Evolutionary conservation across 1,140 invertebrate genomes (phyloP).

Genomic region (Amyelois transitella): DNA sequence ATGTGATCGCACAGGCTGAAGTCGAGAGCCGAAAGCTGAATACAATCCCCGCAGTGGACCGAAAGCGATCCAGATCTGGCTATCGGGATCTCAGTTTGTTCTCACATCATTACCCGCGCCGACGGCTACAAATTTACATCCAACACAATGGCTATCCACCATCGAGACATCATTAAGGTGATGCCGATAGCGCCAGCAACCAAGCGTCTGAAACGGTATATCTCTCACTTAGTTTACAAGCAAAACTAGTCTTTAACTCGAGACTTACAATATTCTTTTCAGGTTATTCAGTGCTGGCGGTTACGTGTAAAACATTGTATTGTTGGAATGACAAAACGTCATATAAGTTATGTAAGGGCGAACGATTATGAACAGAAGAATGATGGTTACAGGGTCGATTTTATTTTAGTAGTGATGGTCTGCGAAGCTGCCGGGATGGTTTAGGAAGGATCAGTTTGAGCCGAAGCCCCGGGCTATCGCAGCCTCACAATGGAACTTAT

Average conservation of each 20-base stretch:
- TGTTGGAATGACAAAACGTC: conserved; percentile 54
- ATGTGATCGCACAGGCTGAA: conserved; percentile 28
- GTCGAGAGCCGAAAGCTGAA: conserved; percentile 34
- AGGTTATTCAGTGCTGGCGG: conserved; percentile 12
- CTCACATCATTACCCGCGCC: conserved; percentile 75
- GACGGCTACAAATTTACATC: conserved; percentile 75
- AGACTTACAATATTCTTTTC: conserved; percentile 17
- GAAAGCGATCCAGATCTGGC: conserved; percentile 63
- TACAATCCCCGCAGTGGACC: conserved; percentile 41
- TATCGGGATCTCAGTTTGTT: conserved; percentile 73
- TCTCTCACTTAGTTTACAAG: conserved; percentile 9
- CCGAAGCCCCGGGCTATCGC: conserved; percentile 49
- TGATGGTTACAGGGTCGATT: conserved; percentile 33
- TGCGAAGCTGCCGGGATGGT: conserved; percentile 24
- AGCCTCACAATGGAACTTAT: conserved; percentile 58
- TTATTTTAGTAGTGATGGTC: conserved; percentile 22
- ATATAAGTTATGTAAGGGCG: conserved; percentile 43
- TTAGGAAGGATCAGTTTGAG: conserved; percentile 53
- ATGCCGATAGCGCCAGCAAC: conserved; percentile 68
- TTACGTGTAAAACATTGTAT: conserved; percentile 26
- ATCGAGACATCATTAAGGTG: conserved; percentile 75
- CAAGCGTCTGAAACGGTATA: conserved; percentile 31
- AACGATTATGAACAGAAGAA: conserved; percentile 44
- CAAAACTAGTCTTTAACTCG: conserved; percentile 27
- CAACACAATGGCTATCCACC: conserved; percentile 73